Percentiles rank a stretch among this genome's conserved stretches.
These are phyloP conservation scores for Trichonephila clavipes DNA, from an alignment of 1,140 invertebrate genomes.

Conservation along the genomic window DNA sequence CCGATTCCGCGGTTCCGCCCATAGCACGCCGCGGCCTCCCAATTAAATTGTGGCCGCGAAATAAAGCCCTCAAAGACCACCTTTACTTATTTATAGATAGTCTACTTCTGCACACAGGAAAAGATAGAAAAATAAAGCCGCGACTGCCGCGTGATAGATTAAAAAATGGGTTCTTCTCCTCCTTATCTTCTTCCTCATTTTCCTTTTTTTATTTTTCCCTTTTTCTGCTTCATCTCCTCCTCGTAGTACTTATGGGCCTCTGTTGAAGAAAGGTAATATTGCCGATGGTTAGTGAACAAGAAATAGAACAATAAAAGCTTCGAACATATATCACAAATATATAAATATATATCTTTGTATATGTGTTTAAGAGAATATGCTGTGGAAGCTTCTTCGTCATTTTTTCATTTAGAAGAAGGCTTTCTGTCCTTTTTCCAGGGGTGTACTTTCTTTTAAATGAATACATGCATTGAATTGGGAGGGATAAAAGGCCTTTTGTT, in stretches of 20 bases:
- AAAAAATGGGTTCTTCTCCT: slow-evolving; percentile 50
- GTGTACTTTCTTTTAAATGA: neutral
- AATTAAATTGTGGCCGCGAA: slow-evolving; percentile 68
- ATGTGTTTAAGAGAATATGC: neutral
- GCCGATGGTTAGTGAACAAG: slow-evolving; percentile 40
- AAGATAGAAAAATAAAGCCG: slow-evolving; percentile 57
- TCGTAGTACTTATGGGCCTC: neutral
- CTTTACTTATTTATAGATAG: slow-evolving; percentile 67
- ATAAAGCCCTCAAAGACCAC: slow-evolving; percentile 71
- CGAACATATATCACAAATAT: neutral
- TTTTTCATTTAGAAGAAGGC: neutral
- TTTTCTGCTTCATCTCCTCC: neutral
- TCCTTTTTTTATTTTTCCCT: neutral
- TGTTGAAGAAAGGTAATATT: slow-evolving; percentile 55
- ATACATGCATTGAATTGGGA: neutral
- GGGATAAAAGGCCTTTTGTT: neutral
- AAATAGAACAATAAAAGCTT: slow-evolving; percentile 45
- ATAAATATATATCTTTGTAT: neutral
- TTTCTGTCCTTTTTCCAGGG: neutral
- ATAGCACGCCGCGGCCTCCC: slow-evolving; percentile 16
- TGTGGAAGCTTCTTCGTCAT: neutral
- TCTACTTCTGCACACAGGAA: neutral
- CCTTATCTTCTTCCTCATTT: neutral
- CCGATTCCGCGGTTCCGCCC: slow-evolving; percentile 65
- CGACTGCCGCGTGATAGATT: slow-evolving; percentile 58